Percentiles rank a stretch among this genome's conserved stretches.
phyloP scores from a whole-genome alignment of 2,888 invertebrate genomes.

The Calameuta filiformis region DNA sequence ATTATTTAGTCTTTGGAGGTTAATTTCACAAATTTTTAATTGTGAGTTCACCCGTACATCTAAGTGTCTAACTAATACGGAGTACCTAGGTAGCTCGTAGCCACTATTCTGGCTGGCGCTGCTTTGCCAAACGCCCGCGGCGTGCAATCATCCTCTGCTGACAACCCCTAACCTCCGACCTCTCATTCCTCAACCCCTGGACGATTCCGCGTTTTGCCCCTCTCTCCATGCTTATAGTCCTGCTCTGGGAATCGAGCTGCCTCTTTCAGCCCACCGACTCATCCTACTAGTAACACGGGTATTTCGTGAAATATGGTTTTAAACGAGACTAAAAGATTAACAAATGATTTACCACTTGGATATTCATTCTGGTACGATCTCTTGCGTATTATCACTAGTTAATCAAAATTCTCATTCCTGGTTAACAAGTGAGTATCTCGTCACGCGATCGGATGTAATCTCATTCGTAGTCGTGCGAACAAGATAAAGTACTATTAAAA shows the following conservation, averaged over 20 bases:
- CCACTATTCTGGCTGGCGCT: background rate
- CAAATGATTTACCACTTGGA: constrained; percentile 49
- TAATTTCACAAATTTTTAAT: background rate
- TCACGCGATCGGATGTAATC: background rate
- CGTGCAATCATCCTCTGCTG: constrained; percentile 50
- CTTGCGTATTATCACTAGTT: background rate
- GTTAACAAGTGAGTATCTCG: background rate
- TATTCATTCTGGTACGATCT: constrained; percentile 29
- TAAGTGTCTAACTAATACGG: constrained; percentile 40
- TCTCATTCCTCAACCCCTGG: constrained; percentile 33
- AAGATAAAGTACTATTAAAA: background rate
- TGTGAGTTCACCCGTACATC: constrained; percentile 12
- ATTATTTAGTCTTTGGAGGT: background rate
- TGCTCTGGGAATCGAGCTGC: constrained; percentile 11
- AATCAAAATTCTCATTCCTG: background rate
- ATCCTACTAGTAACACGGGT: constrained; percentile 25
- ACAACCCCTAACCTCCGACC: constrained; percentile 36
- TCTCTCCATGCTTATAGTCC: constrained; percentile 10
- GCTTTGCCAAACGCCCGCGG: constrained; percentile 43
- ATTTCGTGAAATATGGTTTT: constrained; percentile 54
- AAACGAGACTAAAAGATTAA: constrained; percentile 54
- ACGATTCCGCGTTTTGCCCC: constrained; percentile 9
- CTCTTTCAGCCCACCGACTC: constrained; percentile 19
- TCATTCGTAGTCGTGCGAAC: background rate
- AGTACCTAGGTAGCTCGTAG: constrained; percentile 23